Base-by-base conservation (phyloP, 2,113 vertebrate genomes). In the Lasiurus borealis region DNA sequence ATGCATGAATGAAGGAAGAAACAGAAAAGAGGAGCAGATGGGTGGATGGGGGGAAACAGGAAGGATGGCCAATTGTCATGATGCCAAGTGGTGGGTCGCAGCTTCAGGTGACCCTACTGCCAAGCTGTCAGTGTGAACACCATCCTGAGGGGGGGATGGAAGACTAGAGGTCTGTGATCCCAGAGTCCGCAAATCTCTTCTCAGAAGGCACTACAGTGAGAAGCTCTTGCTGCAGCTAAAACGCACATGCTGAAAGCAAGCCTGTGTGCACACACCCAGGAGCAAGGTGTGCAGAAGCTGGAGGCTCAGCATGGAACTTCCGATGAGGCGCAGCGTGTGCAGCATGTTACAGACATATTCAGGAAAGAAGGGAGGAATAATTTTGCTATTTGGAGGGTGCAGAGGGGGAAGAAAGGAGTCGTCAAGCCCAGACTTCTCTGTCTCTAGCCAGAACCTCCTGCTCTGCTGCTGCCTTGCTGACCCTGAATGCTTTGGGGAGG, bases 101-200 rank as follows among this genome's bases (percentile, higher is more conserved):
- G 64, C 75, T 97, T 95, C 96, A 91, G 91, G 96, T 97, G 95
- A 97, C 94, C 94, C 82, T n/a, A 59, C 50, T 85, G 85, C 90
- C 95, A 96, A 89, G 82, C 96, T 95, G 88, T 95, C 93, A 83
- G 19, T 31, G 62, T 89, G 88, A 93, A 72, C 73, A 88, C 16
- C 50, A 15, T 2, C 40, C 40, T 40, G 40, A 40, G 40, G 40
- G 40, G 40, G 40, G 40, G 40, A 40, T 40, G 40, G 40, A 40
- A 40, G 40, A 40, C 40, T 2, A 18, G 5, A 14, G 76, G 59
- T 25, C 69, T 27, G 52, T 52, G 77, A 83, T 69, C 40, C 44
- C 71, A 21, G 23, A 85, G 57, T 71, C 71, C 36, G 68, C 25
- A 40, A 23, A 77, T 77, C 69, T 69, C 68, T 96, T 85, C 72